Percentiles rank a stretch among this genome's conserved stretches.
Evolutionary conservation across 2,888 invertebrate species (phyloP).

Genomic region (Augiades crinisus): DNA sequence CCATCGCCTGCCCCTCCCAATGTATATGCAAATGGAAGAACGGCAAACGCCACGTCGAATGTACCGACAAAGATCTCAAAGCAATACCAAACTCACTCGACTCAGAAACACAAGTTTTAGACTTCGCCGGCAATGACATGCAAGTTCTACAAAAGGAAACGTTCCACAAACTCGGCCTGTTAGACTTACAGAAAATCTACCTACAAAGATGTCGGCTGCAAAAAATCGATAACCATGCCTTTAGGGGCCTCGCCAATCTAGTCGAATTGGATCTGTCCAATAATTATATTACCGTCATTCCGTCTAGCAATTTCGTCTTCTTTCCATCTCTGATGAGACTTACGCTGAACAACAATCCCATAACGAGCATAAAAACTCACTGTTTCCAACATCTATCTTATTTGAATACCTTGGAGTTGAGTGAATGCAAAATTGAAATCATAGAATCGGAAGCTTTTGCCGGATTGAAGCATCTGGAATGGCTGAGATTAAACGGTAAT

Average conservation of each 20-base stretch:
- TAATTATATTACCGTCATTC: constrained; percentile 89
- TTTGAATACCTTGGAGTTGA: constrained; percentile 90
- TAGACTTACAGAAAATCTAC: constrained; percentile 94
- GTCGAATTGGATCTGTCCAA: constrained; percentile 94
- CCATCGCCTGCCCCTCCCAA: constrained; percentile 85
- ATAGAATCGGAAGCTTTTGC: constrained; percentile 91
- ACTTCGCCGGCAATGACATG: constrained; percentile 91
- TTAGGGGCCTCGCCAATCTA: constrained; percentile 91
- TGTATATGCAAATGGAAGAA: constrained; percentile 96
- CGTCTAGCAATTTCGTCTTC: constrained; percentile 89
- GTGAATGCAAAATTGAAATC: constrained; percentile 88
- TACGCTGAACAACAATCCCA: constrained; percentile 90
- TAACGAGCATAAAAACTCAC: constrained; percentile 85
- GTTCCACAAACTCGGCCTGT: constrained; percentile 88
- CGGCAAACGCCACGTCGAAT: constrained; percentile 95
- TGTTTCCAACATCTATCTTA: constrained; percentile 88
- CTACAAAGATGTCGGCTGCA: constrained; percentile 89
- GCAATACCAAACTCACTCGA: constrained; percentile 90
- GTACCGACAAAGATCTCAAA: constrained; percentile 88
- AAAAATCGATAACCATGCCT: constrained; percentile 89
- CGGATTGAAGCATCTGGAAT: constrained; percentile 90
- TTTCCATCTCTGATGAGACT: constrained; percentile 92
- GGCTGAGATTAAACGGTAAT: constrained; percentile 92
- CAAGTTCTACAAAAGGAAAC: constrained; percentile 89
- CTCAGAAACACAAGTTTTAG: constrained; percentile 92